Evolutionary conservation across 2,888 invertebrate species (phyloP), one percentile per base, ranked within the genome.

Genomic region (Pollenia angustigena): DNA sequence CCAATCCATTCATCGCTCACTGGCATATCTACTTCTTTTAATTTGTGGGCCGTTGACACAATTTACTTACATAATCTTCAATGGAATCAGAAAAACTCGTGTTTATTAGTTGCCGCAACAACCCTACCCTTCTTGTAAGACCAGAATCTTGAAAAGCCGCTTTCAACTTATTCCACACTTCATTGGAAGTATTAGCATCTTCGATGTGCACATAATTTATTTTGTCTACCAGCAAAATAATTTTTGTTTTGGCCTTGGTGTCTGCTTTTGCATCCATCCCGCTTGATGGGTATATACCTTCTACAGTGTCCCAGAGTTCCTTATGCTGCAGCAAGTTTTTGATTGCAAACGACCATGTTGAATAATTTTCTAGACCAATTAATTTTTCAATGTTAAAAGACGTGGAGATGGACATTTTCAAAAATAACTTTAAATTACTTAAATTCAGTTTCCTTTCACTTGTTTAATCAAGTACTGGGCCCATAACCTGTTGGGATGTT

Each of bases 131-230:
- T 0, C 84, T 60, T n/a, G 80, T 60, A 0, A 85, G 64, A 4
- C 44, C 75, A 2, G 64, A 64, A n/a, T 85, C 88, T 4, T 88
- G 69, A 78, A 87, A 87, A 0, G 87, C 81, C 1, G 46, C 12
- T 48, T 88, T 85, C 16, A 88, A 71, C 32, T 82, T 87, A 18
- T 85, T 48, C 79, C 85, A 88, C 1, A 86, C 86, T 16, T 76
- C 85, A 4, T 88, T 78, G 6, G 82, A 72, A 2, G 88, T 68
- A 11, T 69, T 18, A 0, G 85, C 82, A 50, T 72, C 68, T 64
- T 85, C 60, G 0, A 84, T 84, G 42, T 86, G 81, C 0, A 85
- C 82, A 7, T 85, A 85, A 48, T 85, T 87, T 9, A 85, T 72
- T 74, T 82, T 85, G 11, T 85, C 88, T 0, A 88, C 56, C 2